phyloP scores from a whole-genome alignment of 2,113 vertebrate genomes.

The Tyto alba region DNA sequence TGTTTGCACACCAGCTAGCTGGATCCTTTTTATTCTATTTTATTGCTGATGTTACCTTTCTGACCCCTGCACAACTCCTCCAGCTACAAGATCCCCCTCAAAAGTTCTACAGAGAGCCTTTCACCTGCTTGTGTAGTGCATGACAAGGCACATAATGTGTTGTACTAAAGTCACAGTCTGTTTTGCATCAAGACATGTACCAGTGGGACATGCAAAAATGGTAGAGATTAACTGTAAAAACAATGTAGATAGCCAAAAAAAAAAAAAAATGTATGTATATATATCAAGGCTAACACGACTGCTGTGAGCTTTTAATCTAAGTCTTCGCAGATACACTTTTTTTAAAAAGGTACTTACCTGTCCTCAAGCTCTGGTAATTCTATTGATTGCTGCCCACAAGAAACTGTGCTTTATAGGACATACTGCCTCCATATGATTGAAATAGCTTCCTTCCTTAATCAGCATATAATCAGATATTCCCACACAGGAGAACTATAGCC shows the following conservation, averaged over 20 bases:
- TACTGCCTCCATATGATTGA: constrained; percentile 38
- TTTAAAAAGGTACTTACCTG: background rate
- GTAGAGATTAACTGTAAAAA: background rate
- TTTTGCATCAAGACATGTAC: background rate
- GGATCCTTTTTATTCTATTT: background rate
- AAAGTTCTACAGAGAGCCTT: background rate
- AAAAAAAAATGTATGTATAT: no score
- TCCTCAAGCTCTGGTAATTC: background rate
- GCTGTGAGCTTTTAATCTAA: background rate
- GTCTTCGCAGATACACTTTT: background rate
- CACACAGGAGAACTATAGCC: constrained; percentile 63
- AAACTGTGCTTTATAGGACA: constrained; percentile 17
- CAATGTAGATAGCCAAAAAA: background rate
- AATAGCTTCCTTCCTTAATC: constrained; percentile 56
- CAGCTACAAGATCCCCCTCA: background rate
- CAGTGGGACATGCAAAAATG: background rate
- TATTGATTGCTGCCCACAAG: constrained; percentile 24
- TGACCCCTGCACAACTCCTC: background rate
- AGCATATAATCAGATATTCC: constrained; percentile 67
- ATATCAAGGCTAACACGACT: background rate
- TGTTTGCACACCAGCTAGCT: background rate
- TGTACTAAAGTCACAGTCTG: background rate
- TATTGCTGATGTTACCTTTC: background rate
- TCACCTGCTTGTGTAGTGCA: background rate
- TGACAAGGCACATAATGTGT: background rate